A percentile compares a stretch with the other conserved stretches of the same genome.
phyloP scores from a whole-genome alignment of 2,797 vertebrate species.

The Acipenser ruthenus region DNA sequence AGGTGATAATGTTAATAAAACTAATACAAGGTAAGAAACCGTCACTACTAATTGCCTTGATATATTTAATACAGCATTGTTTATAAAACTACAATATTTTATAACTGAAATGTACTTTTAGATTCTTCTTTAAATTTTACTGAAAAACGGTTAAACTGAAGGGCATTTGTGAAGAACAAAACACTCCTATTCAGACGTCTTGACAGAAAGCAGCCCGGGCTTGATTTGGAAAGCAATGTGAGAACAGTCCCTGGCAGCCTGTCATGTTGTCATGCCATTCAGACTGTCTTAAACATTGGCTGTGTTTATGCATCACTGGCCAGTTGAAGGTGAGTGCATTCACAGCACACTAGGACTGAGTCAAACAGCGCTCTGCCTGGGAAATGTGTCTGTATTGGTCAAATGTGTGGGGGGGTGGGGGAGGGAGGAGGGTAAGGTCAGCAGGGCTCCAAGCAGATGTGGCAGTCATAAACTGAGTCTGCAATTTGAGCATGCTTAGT shows the following conservation, averaged over 20 bases:
- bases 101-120: no score
- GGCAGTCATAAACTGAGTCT: neutral
- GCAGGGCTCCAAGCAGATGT: no score
- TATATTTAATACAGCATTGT: no score
- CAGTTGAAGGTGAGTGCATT: constrained; percentile 26
- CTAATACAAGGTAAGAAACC: no score
- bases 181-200: neutral
- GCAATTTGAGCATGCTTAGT: neutral
- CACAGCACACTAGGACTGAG: constrained; percentile 31
- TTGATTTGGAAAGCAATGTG: neutral
- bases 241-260: constrained; percentile 1
- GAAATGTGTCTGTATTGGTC: constrained; percentile 3
- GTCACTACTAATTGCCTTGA: no score
- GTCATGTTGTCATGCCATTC: neutral
- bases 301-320: constrained; percentile 35
- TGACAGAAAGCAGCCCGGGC: neutral
- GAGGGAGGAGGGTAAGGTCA: no score
- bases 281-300: constrained; percentile 8
- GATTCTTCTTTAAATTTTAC: no score
- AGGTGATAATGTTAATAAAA: no score
- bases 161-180: no score
- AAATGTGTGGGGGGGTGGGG: no score
- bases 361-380: constrained; percentile 36
- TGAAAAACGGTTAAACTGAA: no score
- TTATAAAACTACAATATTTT: no score